Base-by-base conservation (phyloP, 2,888 invertebrate species). In the Eretmocerus hayati region DNA sequence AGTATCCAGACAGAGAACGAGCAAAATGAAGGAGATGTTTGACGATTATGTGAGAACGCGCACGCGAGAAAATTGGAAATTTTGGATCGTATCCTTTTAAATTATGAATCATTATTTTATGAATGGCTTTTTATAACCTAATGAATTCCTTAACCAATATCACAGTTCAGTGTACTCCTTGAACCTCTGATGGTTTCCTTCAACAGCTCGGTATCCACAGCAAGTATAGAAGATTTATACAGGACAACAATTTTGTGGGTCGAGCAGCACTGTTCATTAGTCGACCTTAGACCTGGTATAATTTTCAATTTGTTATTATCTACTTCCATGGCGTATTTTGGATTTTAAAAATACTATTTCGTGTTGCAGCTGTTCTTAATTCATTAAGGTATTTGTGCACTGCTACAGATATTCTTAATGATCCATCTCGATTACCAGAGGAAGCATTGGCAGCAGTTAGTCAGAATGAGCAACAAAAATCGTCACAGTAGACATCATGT, bases 251-350 rank as follows among this genome's bases (percentile, higher is more conserved):
- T 91, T 65, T 80, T 89, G 53, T 96, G 96, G 96, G 85, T 93
- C 48, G 94, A 96, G 73, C 94, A 95, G 70, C 92, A 93, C 74
- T 96, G 95, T 75, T 92, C 94, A 36, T 81, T 96, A 56, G 87
- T 89, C 59, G 87, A 90, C 76, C 85, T 96, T 74, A 80, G 96
- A 63, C 94, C 94, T 68, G 89, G 95, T 95, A 77, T 39, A 30
- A 18, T 31, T 42, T 20, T 42, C 4, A 15, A 36, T 36, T n/a
- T n/a, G 16, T 39, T 16, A 36, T 35, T 5, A 11, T 13, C 35
- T 30, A 16, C 42, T 48, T 32, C 26, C 15, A 39, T 4, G 38
- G 35, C 21, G 8, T 9, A 30, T 30, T 30, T 9, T 30, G 30
- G 30, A 9, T 30, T 38, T 22, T 35, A 46, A 36, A 46, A 13